Evolutionary conservation across 2,888 invertebrate species (phyloP).

Genomic region (Lasioglossum figueresi): DNA sequence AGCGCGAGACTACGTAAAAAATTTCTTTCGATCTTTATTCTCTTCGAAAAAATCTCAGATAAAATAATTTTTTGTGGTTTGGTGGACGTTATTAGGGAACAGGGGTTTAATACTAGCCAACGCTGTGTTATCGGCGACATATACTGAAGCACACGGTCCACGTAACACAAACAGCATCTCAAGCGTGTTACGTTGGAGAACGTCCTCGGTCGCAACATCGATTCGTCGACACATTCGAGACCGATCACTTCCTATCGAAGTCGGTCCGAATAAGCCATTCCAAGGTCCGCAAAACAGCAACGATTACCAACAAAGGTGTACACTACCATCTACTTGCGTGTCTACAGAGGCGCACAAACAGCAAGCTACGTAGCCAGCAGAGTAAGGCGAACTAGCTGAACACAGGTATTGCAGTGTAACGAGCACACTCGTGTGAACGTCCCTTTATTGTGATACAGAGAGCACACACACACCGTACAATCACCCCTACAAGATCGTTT

Average conservation of each 20-base stretch:
- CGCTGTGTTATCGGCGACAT: constrained; percentile 26
- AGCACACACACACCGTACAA: constrained; percentile 63
- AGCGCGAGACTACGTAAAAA: neutral
- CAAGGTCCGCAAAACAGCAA: neutral
- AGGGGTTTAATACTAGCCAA: constrained; percentile 30
- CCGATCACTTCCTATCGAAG: constrained; percentile 50
- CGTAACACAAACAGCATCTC: neutral
- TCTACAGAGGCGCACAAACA: constrained; percentile 47
- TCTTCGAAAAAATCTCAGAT: neutral
- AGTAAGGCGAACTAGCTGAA: constrained; percentile 36
- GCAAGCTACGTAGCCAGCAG: constrained; percentile 51
- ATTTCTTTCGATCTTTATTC: neutral
- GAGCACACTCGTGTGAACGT: constrained; percentile 62
- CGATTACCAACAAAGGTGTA: constrained; percentile 8
- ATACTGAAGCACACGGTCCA: constrained; percentile 33
- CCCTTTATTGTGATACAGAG: constrained; percentile 64
- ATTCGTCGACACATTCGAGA: constrained; percentile 23
- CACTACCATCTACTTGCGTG: constrained; percentile 46
- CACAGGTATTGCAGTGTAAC: constrained; percentile 47
- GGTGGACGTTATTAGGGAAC: neutral
- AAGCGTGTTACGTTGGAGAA: constrained; percentile 6
- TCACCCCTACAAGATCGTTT: constrained; percentile 37
- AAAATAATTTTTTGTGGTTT: neutral
- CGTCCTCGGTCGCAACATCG: neutral
- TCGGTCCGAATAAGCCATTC: constrained; percentile 57